Base-by-base conservation (phyloP, 2,113 vertebrate species). In the Neopipo cinnamomea region DNA sequence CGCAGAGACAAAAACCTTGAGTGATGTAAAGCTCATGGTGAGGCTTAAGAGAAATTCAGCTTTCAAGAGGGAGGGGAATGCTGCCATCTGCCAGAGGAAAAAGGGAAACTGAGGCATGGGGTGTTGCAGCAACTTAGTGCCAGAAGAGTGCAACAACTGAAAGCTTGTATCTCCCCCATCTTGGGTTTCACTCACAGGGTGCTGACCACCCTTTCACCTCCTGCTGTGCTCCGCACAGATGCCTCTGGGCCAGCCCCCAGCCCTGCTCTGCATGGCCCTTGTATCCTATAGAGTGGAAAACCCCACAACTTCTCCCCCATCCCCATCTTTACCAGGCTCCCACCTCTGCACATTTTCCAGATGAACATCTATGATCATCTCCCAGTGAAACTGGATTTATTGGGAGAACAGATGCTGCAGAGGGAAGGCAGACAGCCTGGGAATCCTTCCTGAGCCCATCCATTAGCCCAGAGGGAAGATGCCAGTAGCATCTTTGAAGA, bases 151-250 rank as follows among this genome's bases (percentile, higher is more conserved):
- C 46, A 71, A 79, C 31, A 58, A 28, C 3, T 2, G 24, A 71
- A 46, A 72, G 7, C 22, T 19, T 20, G 1, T 76, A 77, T 91
- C 9, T 65, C 12, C 12, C 9, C 33, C 22, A 73, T 18, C 6
- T 8, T 0, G 4, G 10, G 21, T 59, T 85, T 85, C 9, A 9
- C 16, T 50, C 39, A 44, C 2, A 1, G 7, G 7, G 7, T 50
- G 12, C 37, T 85, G 53, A 73, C 8, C 21, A 44, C 31, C 12
- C 25, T 74, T 91, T 23, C 25, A 65, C 24, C n/a, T 85, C 9
- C 2, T 12, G 30, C 67, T 83, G 46, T 79, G 37, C 37, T 47
- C 37, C 42, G 68, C 17, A 71, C 33, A 71, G 41, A 42, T 20
- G 11, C 15, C 47, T 59, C 31, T 6, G 5, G n/a, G 27, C 44